These are phyloP conservation scores for Hycleus cichorii DNA, from an alignment of 1,140 invertebrate genomes.

Conservation along the genomic window DNA sequence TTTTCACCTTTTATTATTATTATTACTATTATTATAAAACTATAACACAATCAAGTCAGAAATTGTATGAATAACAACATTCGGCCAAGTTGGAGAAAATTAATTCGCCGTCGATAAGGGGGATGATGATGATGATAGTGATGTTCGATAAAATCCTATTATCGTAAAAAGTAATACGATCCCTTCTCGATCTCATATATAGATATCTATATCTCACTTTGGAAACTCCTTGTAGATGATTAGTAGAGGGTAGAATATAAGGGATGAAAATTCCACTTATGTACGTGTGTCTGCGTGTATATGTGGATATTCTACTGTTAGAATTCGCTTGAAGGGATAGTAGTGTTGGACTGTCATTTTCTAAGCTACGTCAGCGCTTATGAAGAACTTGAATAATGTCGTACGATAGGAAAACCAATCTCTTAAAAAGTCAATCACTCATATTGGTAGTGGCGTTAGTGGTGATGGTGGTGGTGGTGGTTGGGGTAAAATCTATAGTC, in stretches of 20 bases:
- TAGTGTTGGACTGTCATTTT: background rate
- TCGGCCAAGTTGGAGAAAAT: background rate
- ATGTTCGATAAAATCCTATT: slow-evolving; percentile 16
- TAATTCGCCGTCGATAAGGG: background rate
- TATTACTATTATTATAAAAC: too few relatives aligned
- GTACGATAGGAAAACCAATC: slow-evolving; percentile 26
- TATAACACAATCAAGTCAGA: background rate
- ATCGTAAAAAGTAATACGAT: slow-evolving; percentile 24
- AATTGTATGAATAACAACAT: slow-evolving; percentile 1
- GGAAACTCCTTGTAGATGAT: slow-evolving; percentile 3
- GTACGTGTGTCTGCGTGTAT: too few relatives aligned
- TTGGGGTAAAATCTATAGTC: too few relatives aligned
- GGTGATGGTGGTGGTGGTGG: too few relatives aligned
- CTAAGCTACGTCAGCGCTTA: slow-evolving; percentile 22
- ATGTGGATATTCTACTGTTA: too few relatives aligned
- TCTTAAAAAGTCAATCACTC: slow-evolving; percentile 29
- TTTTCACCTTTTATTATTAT: too few relatives aligned
- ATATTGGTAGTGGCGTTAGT: slow-evolving; percentile 3
- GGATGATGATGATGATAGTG: background rate
- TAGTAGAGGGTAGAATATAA: slow-evolving; percentile 1
- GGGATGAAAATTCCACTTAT: background rate
- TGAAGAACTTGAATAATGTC: slow-evolving; percentile 22
- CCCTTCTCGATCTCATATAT: background rate
- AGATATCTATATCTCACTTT: slow-evolving; percentile 8
- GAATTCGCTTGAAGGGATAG: background rate